A percentile compares a stretch with the other conserved stretches of the same genome.
Conservation (phyloP, 1,140 invertebrate species). For the Eriocheir sinensis region DNA sequence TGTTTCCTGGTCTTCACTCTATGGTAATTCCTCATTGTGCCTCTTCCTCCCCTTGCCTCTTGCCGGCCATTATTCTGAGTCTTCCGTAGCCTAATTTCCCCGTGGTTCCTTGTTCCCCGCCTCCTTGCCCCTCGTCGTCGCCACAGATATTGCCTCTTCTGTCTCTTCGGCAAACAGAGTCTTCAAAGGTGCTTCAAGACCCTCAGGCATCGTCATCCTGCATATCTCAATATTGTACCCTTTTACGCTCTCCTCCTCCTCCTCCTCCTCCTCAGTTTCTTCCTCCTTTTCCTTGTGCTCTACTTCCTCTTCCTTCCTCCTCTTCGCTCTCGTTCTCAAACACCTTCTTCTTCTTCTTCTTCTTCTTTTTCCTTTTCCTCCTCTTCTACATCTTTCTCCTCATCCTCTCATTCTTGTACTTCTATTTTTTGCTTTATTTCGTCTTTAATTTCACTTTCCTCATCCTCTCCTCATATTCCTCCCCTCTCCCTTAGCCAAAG, state of each 20-base stretch:
- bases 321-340: too few relatives aligned
- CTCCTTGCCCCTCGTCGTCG: too few relatives aligned
- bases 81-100: neutral
- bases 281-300: neutral
- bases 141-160: neutral
- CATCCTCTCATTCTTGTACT: neutral
- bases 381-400: neutral
- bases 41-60: neutral
- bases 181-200: slow-evolving; percentile 5
- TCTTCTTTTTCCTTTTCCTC: neutral
- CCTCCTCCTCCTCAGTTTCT: neutral
- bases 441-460: neutral
- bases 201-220: neutral
- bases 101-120: neutral
- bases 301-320: neutral
- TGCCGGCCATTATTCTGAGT: neutral
- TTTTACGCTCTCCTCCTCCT: too few relatives aligned
- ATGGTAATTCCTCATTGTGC: neutral
- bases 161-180: neutral
- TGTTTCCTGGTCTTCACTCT: too few relatives aligned
- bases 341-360: neutral
- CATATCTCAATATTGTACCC: slow-evolving; percentile 4
- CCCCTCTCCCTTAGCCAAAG: too few relatives aligned
- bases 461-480: neutral
- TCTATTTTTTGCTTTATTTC: neutral